Evolutionary conservation across 2,888 invertebrate species (phyloP), one percentile per base, ranked within the genome.

Genomic region (Meiosimyza platycephala): DNA sequence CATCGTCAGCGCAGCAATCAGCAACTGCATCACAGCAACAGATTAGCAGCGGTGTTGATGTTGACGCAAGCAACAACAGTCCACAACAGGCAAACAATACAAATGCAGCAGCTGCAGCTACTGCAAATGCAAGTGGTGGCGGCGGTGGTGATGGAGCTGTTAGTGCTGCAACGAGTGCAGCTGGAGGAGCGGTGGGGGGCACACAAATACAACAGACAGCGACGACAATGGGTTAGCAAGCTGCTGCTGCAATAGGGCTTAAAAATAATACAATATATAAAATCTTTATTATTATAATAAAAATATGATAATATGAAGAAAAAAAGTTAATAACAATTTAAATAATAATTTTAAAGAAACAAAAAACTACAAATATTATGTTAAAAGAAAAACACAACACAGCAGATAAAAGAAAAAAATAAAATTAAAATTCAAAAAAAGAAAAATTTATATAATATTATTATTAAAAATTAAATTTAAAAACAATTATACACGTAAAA

Each of bases 191-290:
- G 71, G 74, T 76, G 75, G 76, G 72, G 18, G 74, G 73, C 71
- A 74, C 77, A 75, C 80, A 78, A 77, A 78, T 79, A 79, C 83
- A 81, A 77, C 82, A 81, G 78, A 79, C 83, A 80, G 80, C 84
- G 81, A 82, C 85, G 80, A 83, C 85, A 82, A 82, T 85, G 84
- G 85, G 85, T 85, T 85, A 84, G 85, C 85, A 79, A 78, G 78
- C 76, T 79, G 73, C 59, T 67, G 63, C 72, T 76, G 74, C 76
- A 74, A 75, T 76, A 76, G 76, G 74, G 77, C 76, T 71, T 59
- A 71, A 60, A 22, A 70, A 66, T 71, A 64, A 57, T 59, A 60
- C 40, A 40, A 40, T 40, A 40, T 40, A 40, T 40, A 40, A 77
- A 74, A 74, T 74, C 71, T 74, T 75, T 75, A 74, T 71, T 72